Base-by-base conservation (phyloP, 2,113 vertebrate genomes). In the Mormoops blainvillei region DNA sequence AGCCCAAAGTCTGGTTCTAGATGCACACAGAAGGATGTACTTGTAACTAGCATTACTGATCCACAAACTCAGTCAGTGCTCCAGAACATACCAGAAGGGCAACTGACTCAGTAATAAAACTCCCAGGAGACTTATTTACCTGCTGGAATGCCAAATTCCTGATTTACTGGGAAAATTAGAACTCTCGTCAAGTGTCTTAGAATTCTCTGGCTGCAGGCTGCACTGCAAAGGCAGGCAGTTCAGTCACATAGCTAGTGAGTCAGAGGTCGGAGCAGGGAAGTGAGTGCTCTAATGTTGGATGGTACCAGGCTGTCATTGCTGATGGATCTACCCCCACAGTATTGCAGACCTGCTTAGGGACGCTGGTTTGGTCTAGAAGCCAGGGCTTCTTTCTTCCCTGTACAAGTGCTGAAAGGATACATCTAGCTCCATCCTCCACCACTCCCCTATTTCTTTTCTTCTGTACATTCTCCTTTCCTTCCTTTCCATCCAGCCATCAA, bases 101-200 rank as follows among this genome's bases (percentile, higher is more conserved):
- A 81, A 70, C 91, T 88, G 77, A 83, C 43, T 83, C 41, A 61
- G 65, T 45, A 36, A 68, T 91, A 65, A 91, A 86, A 38, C 31
- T 65, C 81, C 48, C n/a, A 61, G 6, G 78, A 89, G 73, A 91
- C 67, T 89, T 52, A 74, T 15, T 33, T 80, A 50, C 3, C 20
- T 82, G 67, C n/a, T 70, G 19, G 52, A 24, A 43, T 58, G 45
- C 38, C 50, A 50, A 76, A 20, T 61, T 86, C 38, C 74, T 87
- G 48, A 33, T 91, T 97, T 96, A 56, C 38, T 67, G 28, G 56
- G 61, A 92, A 89, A 26, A 81, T 61, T 48, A 92, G 67, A 82
- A 36, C 45, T 70, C 36, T 71, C 56, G 33, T 80, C 65, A 91
- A 52, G 48, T 77, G 61, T 7, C 50, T 85, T 52, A 24, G 82